Percentiles rank a stretch among this genome's conserved stretches.
Conservation (phyloP, 92 coral and sea anemone species). For the Paragorgia papillata region DNA sequence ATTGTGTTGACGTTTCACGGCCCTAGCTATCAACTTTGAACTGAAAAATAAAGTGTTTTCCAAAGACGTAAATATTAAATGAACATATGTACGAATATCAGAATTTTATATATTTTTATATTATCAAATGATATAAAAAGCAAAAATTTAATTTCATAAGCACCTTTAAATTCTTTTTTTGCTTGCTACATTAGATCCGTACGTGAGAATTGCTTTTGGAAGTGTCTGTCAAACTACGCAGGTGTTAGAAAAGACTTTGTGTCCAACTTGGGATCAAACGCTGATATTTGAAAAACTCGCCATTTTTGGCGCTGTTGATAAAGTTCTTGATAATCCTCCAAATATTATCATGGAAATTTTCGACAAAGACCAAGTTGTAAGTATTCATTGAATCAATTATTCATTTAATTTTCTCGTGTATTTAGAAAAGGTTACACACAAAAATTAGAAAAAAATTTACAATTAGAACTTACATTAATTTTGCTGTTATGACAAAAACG, state of each 20-base stretch:
- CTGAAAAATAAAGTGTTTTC: too few relatives aligned
- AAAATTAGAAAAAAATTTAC: too few relatives aligned
- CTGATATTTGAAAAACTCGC: conserved; percentile 73
- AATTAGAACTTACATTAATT: too few relatives aligned
- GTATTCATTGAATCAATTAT: conserved; percentile 5
- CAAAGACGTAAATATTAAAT: too few relatives aligned
- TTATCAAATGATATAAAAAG: too few relatives aligned
- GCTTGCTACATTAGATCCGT: conserved; percentile 68
- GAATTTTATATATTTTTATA: too few relatives aligned
- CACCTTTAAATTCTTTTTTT: not conserved
- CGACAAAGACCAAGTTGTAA: conserved; percentile 84
- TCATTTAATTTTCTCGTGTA: not conserved
- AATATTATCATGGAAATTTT: conserved; percentile 82
- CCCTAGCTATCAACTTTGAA: too few relatives aligned
- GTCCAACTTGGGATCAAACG: conserved; percentile 99
- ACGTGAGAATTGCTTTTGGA: conserved; percentile 84
- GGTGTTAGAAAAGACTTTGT: conserved; percentile 68
- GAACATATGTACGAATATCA: too few relatives aligned
- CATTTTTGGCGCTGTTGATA: conserved; percentile 76
- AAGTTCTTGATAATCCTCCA: conserved; percentile 79
- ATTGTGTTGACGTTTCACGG: too few relatives aligned
- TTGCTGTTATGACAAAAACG: too few relatives aligned
- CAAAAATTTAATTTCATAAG: too few relatives aligned
- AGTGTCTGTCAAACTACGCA: conserved; percentile 79
- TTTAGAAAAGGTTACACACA: too few relatives aligned